Conservation (phyloP, 2,797 vertebrate genomes). For the Hippocampus kuda region DNA sequence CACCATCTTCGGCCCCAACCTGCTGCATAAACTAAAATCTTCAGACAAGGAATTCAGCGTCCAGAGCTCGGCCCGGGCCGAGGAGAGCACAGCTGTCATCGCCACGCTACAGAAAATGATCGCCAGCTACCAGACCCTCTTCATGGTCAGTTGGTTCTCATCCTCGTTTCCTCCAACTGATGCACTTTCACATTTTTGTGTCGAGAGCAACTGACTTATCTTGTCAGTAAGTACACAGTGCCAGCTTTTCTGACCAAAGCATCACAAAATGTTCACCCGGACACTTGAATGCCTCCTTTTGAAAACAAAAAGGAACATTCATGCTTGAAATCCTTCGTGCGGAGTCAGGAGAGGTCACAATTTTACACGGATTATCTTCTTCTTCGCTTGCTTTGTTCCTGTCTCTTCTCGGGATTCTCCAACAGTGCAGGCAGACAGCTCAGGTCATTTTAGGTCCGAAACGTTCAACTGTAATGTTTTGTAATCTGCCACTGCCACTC, state of each 20-base stretch:
- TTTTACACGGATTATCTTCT: constrained; percentile 24
- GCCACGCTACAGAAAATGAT: constrained; percentile 87
- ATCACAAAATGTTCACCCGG: constrained; percentile 9
- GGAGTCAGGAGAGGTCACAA: constrained; percentile 22
- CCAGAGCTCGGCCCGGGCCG: constrained; percentile 86
- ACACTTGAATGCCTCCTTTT: constrained; percentile 9
- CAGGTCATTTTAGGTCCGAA: constrained; percentile 38
- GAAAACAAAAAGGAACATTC: constrained; percentile 27
- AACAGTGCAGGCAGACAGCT: constrained; percentile 20
- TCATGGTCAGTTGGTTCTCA: constrained; percentile 76
- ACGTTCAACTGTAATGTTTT: constrained; percentile 37
- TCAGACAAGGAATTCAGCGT: constrained; percentile 94
- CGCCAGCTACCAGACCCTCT: constrained; percentile 78
- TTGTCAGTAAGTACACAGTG: background rate
- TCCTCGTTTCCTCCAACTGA: background rate
- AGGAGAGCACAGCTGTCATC: constrained; percentile 90
- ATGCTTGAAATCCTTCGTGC: constrained; percentile 26
- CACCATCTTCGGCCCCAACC: constrained; percentile 92
- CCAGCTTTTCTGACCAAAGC: constrained; percentile 1
- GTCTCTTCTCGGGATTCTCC: constrained; percentile 7
- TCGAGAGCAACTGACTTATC: background rate
- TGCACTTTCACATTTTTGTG: background rate
- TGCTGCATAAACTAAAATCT: constrained; percentile 91
- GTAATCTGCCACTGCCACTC: constrained; percentile 28
- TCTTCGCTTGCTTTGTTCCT: constrained; percentile 25